A percentile compares a stretch with the other conserved stretches of the same genome.
Evolutionary conservation across 2,797 vertebrate species (phyloP).

Genomic region (Eutrigla gurnardus): DNA sequence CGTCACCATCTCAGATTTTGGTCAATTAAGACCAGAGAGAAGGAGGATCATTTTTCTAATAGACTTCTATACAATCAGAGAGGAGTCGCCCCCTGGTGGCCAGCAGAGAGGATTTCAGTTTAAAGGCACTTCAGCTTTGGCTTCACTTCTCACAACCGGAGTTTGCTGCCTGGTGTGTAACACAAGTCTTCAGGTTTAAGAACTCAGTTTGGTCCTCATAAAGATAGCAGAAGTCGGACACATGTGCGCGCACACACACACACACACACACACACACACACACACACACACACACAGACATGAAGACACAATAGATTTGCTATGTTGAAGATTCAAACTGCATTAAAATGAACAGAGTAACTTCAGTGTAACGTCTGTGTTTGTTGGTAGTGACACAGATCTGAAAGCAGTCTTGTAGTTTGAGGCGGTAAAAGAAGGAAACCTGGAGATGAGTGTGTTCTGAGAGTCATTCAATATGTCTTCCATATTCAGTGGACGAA

Average conservation of each 20-base stretch:
- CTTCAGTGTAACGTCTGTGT: not conserved
- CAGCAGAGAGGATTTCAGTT: no score
- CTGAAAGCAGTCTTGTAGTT: not conserved
- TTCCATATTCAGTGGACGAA: not conserved
- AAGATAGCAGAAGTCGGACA: not conserved
- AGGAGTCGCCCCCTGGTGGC: no score
- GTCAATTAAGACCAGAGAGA: no score
- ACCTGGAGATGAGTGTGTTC: not conserved
- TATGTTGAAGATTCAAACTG: not conserved
- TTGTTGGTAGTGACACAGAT: not conserved
- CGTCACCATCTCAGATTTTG: no score
- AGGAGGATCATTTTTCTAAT: no score
- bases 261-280: not conserved
- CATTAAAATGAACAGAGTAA: not conserved
- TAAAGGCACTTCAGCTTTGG: no score
- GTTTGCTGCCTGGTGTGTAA: no score
- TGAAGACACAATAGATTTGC: not conserved
- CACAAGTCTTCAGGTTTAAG: not conserved
- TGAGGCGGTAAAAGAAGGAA: not conserved
- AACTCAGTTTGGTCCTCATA: not conserved
- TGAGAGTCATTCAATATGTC: not conserved
- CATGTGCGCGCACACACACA: not conserved
- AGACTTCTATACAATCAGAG: no score
- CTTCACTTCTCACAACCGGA: no score
- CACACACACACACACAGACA: slow-evolving; percentile 4